Evolutionary conservation across 2,888 invertebrate genomes (phyloP).

Genomic region (Dryococelus australis): DNA sequence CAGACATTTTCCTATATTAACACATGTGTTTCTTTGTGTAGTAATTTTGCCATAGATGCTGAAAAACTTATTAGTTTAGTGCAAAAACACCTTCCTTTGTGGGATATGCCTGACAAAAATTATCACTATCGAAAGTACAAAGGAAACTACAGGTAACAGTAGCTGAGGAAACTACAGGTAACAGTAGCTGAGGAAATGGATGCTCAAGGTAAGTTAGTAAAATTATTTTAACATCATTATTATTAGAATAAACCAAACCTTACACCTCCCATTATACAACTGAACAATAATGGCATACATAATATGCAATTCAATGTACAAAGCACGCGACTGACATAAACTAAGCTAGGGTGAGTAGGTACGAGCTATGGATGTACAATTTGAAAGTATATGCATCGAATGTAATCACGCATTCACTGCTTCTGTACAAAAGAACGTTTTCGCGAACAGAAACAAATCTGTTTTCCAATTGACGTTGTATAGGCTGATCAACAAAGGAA

Average conservation of each 20-base stretch:
- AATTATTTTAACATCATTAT: background rate
- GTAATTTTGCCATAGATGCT: background rate
- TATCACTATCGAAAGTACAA: too few species aligned
- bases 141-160: too few species aligned
- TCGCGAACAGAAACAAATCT: background rate
- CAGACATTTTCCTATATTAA: too few species aligned
- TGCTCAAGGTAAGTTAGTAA: background rate
- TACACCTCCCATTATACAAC: too few species aligned
- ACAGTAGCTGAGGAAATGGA: too few species aligned
- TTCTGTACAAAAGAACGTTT: background rate
- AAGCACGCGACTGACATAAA: too few species aligned
- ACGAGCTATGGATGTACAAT: background rate
- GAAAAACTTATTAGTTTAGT: background rate
- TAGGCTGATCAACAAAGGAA: background rate
- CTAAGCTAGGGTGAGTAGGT: background rate
- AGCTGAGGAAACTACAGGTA: too few species aligned
- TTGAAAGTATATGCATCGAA: background rate
- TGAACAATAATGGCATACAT: too few species aligned
- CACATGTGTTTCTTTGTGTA: too few species aligned
- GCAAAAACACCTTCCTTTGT: background rate
- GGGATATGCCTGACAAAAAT: background rate
- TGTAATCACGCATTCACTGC: background rate
- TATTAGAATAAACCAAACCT: too few species aligned
- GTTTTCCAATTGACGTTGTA: background rate
- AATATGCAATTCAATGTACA: too few species aligned